phyloP scores from a whole-genome alignment of 2,113 vertebrate genomes.

The Elgaria multicarinata region DNA sequence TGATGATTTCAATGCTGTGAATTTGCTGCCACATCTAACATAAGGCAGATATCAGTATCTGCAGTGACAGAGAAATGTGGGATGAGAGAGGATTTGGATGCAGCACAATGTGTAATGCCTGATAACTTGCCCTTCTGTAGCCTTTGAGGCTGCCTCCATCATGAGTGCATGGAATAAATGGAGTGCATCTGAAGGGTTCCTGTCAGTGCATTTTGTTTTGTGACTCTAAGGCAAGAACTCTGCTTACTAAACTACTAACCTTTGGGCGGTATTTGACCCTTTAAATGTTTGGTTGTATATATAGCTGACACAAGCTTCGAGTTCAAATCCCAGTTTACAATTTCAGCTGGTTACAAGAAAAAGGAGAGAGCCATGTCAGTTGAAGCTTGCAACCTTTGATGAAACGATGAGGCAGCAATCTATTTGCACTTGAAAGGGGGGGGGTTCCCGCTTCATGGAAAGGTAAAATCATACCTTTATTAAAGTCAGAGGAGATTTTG shows the following conservation, averaged over 20 bases:
- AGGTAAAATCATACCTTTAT: background rate
- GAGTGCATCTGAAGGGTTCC: background rate
- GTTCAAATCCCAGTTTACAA: constrained; percentile 23
- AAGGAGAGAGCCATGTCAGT: background rate
- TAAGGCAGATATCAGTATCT: background rate
- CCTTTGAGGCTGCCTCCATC: background rate
- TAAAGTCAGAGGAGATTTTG: background rate
- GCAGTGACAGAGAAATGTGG: background rate
- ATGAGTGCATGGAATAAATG: background rate
- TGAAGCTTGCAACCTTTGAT: background rate
- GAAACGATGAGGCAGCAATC: background rate
- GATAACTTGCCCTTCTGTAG: background rate
- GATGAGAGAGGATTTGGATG: background rate
- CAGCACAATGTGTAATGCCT: background rate
- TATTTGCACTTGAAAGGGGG: background rate
- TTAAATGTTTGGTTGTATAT: constrained; percentile 2
- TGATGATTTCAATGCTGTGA: background rate
- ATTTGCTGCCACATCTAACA: background rate
- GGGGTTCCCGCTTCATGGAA: background rate
- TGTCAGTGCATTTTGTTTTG: background rate
- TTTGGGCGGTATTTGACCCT: constrained; percentile 6
- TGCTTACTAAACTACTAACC: constrained; percentile 5
- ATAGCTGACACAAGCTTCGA: constrained; percentile 4
- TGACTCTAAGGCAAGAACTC: background rate
- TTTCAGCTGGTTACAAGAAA: constrained; percentile 28